Base-by-base conservation (phyloP, 2,888 invertebrate genomes). In the Uloborus plumipes region DNA sequence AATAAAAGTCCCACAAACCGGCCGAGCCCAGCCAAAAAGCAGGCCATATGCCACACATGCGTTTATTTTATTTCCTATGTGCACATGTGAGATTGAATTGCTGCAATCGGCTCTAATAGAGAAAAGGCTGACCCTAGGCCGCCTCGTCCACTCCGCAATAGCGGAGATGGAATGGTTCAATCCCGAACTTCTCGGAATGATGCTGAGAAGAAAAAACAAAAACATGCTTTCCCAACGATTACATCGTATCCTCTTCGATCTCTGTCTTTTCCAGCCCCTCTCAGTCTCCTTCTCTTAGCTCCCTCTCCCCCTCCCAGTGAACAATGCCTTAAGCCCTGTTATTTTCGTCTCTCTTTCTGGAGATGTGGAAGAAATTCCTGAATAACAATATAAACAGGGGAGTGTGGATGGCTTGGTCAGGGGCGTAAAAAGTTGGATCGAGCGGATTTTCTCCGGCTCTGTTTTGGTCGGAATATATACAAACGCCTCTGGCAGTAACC, bases 201-300 rank as follows among this genome's bases (percentile, higher is more conserved):
- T 72, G 65, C 59, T 26, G 76, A 67, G 75, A 47, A 75, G 75
- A 62, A 59, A 78, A 61, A 73, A 67, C 72, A 67, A 74, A 73
- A 80, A 66, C 65, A 74, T 69, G 74, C 74, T 74, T 74, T 73
- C 69, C 67, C 73, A 74, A 74, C 73, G 74, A 80, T 80, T 74
- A 80, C 73, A 80, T 80, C 62, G 58, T 61, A 58, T 74, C 62
- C 80, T 74, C 61, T 69, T 74, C 62, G 67, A 74, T 80, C 72
- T 80, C 74, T 69, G 73, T 62, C 74, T 71, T 67, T 55, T 55
- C 49, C 49, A 47, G 50, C 26, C 64, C 64, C 59, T 20, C 64
- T 58, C 26, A 49, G 18, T 65, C 65, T 51, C 55, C 20, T 26
- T 22, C n/a, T n/a, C 20, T 26, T n/a, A 55, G 55, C 49, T 49